Base-by-base conservation (phyloP, 2,113 vertebrate genomes). In the Apteryx owenii region DNA sequence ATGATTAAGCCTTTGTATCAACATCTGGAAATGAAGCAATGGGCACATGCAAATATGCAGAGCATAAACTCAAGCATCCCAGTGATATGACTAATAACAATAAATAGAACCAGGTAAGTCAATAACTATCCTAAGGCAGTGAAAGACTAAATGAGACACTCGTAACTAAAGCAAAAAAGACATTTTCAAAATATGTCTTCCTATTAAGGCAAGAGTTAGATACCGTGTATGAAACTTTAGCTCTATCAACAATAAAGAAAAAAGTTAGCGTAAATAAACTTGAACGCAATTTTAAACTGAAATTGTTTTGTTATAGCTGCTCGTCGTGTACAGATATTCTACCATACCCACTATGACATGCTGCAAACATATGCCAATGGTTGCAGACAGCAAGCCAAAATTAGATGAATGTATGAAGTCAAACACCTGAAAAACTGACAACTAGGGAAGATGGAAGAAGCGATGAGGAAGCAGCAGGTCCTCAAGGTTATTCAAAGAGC, bases 21-120 rank as follows among this genome's bases (percentile, higher is more conserved):
- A 80, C 62, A 95, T 70, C 77, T 95, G 86, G 89, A 96, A 93
- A 87, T 28, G 42, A 91, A 89, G 83, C 65, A 79, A 54, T 6
- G 70, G 73, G 84, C 92, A 87, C 38, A 58, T 22, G 54, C 50
- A 92, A 94, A 94, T 58, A 51, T 4, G 51, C 40, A 89, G 51
- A 76, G 26, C 25, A 84, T 87, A 65, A 72, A 75, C 65, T 84
- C 28, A 81, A 85, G 58, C 8, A 20, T 65, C 42, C 53, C 44
- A 90, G 44, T 28, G 85, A 66, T 14, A 81, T 0, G 3, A 70
- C 18, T 64, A 79, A 56, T 23, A 60, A 76, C 8, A 44, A 88
- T 87, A 73, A 25, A 21, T 33, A 66, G 42, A 81, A 61, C 42
- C 8, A 11, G 44, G 38, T 48, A 65, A 69, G 10, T 48, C 56